phyloP scores from a whole-genome alignment of 2,113 vertebrate genomes.

The Pachypanchax playfairii region DNA sequence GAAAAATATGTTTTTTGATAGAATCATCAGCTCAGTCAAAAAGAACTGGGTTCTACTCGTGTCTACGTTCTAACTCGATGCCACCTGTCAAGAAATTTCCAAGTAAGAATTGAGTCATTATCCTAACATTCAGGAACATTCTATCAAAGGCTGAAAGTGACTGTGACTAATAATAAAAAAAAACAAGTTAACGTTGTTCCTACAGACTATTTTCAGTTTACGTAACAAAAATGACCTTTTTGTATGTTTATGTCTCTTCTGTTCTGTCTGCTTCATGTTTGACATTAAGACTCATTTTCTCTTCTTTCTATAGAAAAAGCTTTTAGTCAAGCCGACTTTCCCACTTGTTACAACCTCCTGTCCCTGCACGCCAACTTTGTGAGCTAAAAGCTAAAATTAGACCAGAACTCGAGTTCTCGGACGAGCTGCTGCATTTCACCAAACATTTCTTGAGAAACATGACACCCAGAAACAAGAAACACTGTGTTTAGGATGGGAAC shows the following conservation, averaged over 20 bases:
- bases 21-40: not conserved
- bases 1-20: not conserved
- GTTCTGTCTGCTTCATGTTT: not conserved
- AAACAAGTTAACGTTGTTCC: too few relatives aligned
- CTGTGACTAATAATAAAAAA: too few relatives aligned
- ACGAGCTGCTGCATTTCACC: constrained; percentile 76
- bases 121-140: too few relatives aligned
- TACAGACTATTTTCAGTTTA: too few relatives aligned
- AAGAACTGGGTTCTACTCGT: too few relatives aligned
- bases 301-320: constrained; percentile 31
- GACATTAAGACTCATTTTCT: not conserved
- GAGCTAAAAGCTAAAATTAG: constrained; percentile 79
- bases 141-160: too few relatives aligned
- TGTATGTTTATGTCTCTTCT: too few relatives aligned
- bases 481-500: constrained; percentile 53
- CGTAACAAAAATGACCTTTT: not conserved
- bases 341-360: constrained; percentile 70
- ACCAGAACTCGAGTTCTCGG: constrained; percentile 68
- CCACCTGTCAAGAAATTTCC: too few relatives aligned
- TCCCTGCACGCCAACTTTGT: constrained; percentile 67
- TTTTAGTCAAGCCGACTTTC: constrained; percentile 50
- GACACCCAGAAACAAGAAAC: constrained; percentile 72
- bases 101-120: too few relatives aligned
- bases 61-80: too few relatives aligned
- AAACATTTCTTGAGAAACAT: constrained; percentile 72